phyloP scores from a whole-genome alignment of 30 jellyfish, hydroid and myxozoan species.

The Aurelia sp. region DNA sequence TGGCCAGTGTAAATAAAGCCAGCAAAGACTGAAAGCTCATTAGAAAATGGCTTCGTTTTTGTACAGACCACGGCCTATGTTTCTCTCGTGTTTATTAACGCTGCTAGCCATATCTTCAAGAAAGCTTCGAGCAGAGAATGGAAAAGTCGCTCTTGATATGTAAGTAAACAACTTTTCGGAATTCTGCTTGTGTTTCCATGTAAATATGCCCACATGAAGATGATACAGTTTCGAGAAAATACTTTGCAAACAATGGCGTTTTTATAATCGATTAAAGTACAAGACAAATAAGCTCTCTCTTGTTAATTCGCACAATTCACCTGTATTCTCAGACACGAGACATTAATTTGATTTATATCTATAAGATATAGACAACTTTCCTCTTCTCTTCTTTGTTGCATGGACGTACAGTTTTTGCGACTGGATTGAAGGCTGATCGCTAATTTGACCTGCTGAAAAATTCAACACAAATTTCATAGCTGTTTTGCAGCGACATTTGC shows the following conservation, averaged over 20 bases:
- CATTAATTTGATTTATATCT: too few species aligned
- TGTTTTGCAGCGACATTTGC: too few species aligned
- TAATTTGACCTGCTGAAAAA: too few species aligned
- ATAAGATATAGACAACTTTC: too few species aligned
- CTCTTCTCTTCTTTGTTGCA: too few species aligned
- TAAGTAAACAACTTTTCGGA: not conserved
- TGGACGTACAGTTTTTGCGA: too few species aligned
- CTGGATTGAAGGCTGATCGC: too few species aligned
- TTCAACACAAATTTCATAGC: too few species aligned
- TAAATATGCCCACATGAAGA: not conserved
- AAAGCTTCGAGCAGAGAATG: constrained; percentile 31
- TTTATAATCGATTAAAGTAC: too few species aligned
- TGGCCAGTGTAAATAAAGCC: constrained; percentile 43
- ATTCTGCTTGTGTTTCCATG: not conserved
- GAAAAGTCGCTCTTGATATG: constrained; percentile 55
- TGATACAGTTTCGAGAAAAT: not conserved
- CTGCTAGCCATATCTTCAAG: not conserved
- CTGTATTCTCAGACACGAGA: not conserved
- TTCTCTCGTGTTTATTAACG: not conserved
- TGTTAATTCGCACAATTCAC: not conserved
- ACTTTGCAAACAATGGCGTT: too few species aligned
- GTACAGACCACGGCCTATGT: constrained; percentile 13
- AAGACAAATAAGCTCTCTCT: too few species aligned
- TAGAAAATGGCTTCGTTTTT: constrained; percentile 61
- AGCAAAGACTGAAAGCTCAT: constrained; percentile 7